A percentile compares a stretch with the other conserved stretches of the same genome.
Conservation (phyloP, 1,140 invertebrate species). For the Pseudomyrmex cubaensis region DNA sequence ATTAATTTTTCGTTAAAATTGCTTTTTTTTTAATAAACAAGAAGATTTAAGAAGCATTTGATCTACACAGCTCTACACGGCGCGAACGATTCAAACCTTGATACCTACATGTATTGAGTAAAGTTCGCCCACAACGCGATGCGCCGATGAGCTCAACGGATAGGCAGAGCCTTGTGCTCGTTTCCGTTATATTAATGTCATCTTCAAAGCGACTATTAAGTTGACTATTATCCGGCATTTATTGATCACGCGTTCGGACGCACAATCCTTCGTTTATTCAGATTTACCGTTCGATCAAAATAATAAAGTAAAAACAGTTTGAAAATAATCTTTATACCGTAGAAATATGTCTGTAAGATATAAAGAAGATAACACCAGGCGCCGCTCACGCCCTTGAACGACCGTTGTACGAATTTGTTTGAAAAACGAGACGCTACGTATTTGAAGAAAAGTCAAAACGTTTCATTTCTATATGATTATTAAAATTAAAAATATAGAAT, state of each 20-base stretch:
- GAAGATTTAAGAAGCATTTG: not conserved
- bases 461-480: no score
- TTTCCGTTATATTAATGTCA: constrained; percentile 76
- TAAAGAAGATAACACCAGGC: no score
- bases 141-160: constrained; percentile 50
- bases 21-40: no score
- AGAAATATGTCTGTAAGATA: no score
- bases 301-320: no score
- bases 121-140: constrained; percentile 63
- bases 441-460: no score
- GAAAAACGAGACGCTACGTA: no score
- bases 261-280: constrained; percentile 8
- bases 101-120: constrained; percentile 75
- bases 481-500: no score
- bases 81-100: constrained; percentile 66
- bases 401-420: no score
- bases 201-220: constrained; percentile 76
- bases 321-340: no score
- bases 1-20: not conserved
- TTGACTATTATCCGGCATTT: constrained; percentile 52
- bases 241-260: not conserved
- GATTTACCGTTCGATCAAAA: not conserved
- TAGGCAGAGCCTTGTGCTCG: constrained; percentile 75
- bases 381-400: no score
- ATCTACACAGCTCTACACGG: not conserved